Conservation (phyloP, 2,888 invertebrate species). For the Malachius bipustulatus region DNA sequence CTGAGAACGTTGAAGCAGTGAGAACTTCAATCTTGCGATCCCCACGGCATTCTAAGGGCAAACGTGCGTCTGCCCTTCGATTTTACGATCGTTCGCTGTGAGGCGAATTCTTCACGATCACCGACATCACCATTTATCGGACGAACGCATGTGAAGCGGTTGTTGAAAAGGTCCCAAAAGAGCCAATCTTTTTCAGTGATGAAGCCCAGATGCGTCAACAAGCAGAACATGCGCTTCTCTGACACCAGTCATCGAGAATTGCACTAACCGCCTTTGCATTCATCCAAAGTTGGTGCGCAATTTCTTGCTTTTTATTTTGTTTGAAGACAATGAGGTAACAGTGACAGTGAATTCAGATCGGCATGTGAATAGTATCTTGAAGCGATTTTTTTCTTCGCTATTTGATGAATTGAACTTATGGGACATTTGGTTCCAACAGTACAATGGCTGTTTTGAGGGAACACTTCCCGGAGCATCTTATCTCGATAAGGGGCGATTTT, state of each 20-base stretch:
- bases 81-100: conserved; percentile 1
- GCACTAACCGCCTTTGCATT: conserved; percentile 2
- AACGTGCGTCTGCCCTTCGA: too few species aligned
- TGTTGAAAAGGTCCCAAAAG: not conserved
- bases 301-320: not conserved
- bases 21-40: too few species aligned
- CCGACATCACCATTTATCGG: not conserved
- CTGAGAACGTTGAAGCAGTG: too few species aligned
- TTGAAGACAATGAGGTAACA: not conserved
- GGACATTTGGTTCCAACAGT: conserved; percentile 2
- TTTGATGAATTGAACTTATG: conserved; percentile 3
- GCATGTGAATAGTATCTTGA: not conserved
- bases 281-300: conserved; percentile 3
- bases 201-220: too few species aligned
- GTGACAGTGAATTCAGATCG: conserved; percentile 3
- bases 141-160: not conserved
- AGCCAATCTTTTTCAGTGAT: too few species aligned
- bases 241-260: conserved; percentile 2
- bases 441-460: conserved; percentile 2
- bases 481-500: conserved; percentile 2
- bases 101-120: not conserved
- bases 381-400: conserved; percentile 1
- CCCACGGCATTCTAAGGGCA: too few species aligned
- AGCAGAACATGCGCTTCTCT: conserved; percentile 2
- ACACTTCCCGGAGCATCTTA: conserved; percentile 3